phyloP scores from a whole-genome alignment of 2,888 invertebrate species.

The Deilephila elpenor region DNA sequence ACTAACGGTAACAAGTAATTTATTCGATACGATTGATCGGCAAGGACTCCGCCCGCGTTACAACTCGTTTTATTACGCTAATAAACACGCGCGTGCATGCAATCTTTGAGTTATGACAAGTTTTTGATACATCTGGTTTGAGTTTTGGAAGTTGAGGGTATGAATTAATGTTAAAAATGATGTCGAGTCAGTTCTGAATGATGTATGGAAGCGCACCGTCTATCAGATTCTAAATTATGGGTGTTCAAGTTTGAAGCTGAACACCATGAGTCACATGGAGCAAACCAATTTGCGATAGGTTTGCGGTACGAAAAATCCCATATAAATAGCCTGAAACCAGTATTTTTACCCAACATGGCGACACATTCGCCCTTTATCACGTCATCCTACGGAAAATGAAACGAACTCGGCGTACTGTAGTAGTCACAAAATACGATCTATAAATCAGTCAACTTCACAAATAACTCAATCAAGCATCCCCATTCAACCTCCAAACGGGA shows the following conservation, averaged over 20 bases:
- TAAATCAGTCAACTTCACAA: not conserved
- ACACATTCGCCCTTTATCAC: no score
- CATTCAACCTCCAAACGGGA: not conserved
- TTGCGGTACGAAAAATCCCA: no score
- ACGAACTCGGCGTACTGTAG: not conserved
- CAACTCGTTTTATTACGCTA: not conserved
- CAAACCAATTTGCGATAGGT: no score
- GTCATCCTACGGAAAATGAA: not conserved
- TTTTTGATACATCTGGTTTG: not conserved
- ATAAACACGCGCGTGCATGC: not conserved
- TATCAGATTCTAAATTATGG: no score
- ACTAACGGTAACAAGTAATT: conserved; percentile 20
- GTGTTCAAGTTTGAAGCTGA: no score
- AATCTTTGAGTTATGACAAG: not conserved
- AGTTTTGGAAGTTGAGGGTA: not conserved
- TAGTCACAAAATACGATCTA: no score
- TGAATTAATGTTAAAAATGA: not conserved
- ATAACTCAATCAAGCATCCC: not conserved
- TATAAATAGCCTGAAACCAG: no score
- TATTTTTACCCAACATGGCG: no score
- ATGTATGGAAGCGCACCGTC: no score
- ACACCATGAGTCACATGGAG: no score
- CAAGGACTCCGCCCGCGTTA: conserved; percentile 11
- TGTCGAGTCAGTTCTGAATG: no score
- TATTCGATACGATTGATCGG: conserved; percentile 23